These are phyloP conservation scores for Campoplex nolae DNA, from an alignment of 2,888 invertebrate species.

Conservation along the genomic window DNA sequence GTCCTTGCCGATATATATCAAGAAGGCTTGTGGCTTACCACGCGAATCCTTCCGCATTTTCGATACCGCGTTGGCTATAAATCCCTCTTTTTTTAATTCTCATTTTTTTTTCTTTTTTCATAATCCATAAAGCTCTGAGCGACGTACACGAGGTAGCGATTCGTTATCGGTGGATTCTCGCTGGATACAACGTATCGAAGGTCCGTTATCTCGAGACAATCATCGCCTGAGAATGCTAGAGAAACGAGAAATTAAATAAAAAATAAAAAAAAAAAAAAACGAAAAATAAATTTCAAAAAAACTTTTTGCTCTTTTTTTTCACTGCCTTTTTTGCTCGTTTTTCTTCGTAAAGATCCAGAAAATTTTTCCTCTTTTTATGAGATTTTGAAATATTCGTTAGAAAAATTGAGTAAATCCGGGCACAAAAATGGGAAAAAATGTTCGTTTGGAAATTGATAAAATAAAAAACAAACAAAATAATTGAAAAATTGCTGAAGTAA, in stretches of 20 bases:
- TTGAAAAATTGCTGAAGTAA: too few species aligned
- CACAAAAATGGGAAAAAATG: too few species aligned
- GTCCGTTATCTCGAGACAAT: not conserved
- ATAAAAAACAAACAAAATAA: too few species aligned
- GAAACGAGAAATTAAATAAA: not conserved
- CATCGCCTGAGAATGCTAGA: too few species aligned
- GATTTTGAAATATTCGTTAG: too few species aligned
- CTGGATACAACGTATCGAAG: not conserved
- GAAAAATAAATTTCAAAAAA: not conserved
- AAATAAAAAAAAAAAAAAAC: not conserved
- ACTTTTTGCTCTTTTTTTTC: too few species aligned
- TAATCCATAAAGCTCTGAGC: constrained; percentile 35
- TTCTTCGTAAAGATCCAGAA: too few species aligned
- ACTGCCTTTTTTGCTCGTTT: too few species aligned
- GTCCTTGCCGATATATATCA: constrained; percentile 60
- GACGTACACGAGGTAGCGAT: constrained; percentile 12
- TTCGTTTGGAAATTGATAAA: too few species aligned
- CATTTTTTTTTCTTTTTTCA: not conserved
- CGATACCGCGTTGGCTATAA: constrained; percentile 41
- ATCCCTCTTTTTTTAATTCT: not conserved
- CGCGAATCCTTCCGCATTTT: constrained; percentile 3
- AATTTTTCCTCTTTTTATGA: too few species aligned
- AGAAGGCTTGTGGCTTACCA: constrained; percentile 20
- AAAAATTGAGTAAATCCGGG: too few species aligned
- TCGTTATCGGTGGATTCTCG: constrained; percentile 20